Conservation (phyloP, 2,797 vertebrate genomes). For the Premnoplex brunnescens region DNA sequence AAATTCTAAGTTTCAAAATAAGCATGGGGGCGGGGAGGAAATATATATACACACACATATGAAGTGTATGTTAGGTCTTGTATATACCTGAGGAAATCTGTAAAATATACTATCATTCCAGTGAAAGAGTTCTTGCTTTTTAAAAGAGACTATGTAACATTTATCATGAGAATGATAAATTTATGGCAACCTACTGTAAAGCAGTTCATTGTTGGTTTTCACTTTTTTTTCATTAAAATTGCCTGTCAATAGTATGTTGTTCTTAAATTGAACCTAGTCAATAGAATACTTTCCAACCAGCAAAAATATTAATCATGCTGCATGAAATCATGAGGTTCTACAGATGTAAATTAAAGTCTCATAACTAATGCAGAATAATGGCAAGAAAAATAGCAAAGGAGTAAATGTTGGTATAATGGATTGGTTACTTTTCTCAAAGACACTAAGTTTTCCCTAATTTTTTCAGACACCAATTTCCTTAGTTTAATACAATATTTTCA, state of each 20-base stretch:
- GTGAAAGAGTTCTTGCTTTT: neutral
- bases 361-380: neutral
- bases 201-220: accelerated
- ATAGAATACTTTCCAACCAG: neutral
- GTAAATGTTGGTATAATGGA: neutral
- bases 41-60: accelerated
- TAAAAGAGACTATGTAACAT: neutral
- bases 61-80: neutral
- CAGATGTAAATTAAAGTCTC: neutral
- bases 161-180: neutral
- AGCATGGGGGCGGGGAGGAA: accelerated
- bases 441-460: neutral
- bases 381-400: neutral
- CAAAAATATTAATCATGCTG: neutral
- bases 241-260: neutral
- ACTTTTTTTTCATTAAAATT: neutral
- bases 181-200: neutral
- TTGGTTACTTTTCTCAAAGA: neutral
- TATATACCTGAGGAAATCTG: neutral
- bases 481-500: neutral
- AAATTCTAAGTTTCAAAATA: neutral
- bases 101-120: neutral
- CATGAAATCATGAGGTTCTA: neutral
- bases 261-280: neutral
- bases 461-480: neutral